Conservation (phyloP, 1,140 invertebrate genomes). For the Hycleus phaleratus region DNA sequence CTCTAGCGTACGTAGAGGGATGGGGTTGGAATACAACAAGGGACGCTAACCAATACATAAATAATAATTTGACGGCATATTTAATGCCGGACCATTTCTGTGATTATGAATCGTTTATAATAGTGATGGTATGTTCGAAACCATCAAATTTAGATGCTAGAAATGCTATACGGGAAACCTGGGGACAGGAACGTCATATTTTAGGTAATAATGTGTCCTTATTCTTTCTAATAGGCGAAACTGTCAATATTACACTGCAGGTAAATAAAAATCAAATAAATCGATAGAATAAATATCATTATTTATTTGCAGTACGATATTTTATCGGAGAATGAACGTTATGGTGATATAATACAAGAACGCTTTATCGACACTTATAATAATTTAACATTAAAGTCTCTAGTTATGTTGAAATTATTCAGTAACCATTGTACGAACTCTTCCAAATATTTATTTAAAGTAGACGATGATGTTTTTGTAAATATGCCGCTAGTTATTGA, state of each 20-base stretch:
- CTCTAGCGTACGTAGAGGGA: constrained; percentile 45
- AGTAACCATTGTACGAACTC: constrained; percentile 52
- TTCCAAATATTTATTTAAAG: constrained; percentile 63
- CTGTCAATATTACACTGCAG: constrained; percentile 48
- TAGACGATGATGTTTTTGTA: constrained; percentile 79
- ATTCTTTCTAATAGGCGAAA: constrained; percentile 51
- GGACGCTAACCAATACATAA: constrained; percentile 54
- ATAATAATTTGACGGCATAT: constrained; percentile 58
- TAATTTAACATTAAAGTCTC: constrained; percentile 85
- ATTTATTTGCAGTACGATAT: constrained; percentile 17
- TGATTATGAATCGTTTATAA: constrained; percentile 48
- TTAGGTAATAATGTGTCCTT: constrained; percentile 40
- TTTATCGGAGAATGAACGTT: constrained; percentile 47
- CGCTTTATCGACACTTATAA: constrained; percentile 84
- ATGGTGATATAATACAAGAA: constrained; percentile 85
- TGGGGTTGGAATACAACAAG: constrained; percentile 66
- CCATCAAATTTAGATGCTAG: constrained; percentile 58
- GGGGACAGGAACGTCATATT: constrained; percentile 61
- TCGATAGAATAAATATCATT: neutral
- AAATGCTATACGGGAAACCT: constrained; percentile 69
- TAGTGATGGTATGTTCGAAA: constrained; percentile 68
- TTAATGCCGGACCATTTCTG: constrained; percentile 56
- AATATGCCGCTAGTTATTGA: constrained; percentile 53
- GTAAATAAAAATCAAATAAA: constrained; percentile 30
- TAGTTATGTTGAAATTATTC: constrained; percentile 79